Conservation (phyloP, 2,113 vertebrate genomes). For the Crotalus viridis region DNA sequence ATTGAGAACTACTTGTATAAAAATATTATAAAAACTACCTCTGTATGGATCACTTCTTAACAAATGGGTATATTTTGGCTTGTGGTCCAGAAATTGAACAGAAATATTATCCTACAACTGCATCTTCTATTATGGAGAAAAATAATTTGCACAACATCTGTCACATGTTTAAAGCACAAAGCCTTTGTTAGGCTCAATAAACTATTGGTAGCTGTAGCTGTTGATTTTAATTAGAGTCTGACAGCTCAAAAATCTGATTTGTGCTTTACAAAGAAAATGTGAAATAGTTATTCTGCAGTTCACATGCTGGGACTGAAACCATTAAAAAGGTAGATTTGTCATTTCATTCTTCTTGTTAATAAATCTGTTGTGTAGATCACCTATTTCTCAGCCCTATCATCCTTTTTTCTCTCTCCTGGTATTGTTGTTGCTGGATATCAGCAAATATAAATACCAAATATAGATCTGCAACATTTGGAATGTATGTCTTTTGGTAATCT, state of each 20-base stretch:
- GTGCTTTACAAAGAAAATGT: not conserved
- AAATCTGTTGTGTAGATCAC: not conserved
- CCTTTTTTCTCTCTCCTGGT: constrained; percentile 11
- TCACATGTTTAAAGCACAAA: not conserved
- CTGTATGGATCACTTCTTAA: not conserved
- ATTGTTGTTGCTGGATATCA: not conserved
- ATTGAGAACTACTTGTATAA: not conserved
- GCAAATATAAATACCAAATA: constrained; percentile 35
- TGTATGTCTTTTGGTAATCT: constrained; percentile 52
- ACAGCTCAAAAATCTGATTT: not conserved
- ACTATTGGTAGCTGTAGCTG: not conserved
- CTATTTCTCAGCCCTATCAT: not conserved
- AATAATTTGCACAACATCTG: not conserved
- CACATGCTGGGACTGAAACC: not conserved
- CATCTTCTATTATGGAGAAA: not conserved
- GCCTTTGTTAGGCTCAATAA: not conserved
- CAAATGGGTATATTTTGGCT: not conserved
- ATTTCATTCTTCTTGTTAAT: constrained; percentile 14
- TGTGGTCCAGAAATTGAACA: not conserved
- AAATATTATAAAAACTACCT: not conserved
- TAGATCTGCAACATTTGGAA: constrained; percentile 56
- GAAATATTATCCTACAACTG: not conserved
- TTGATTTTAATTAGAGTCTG: constrained; percentile 21
- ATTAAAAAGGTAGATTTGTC: not conserved
- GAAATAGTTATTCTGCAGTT: not conserved